Evolutionary conservation across 2,797 vertebrate genomes (phyloP).

Genomic region (Malacoraja senta): DNA sequence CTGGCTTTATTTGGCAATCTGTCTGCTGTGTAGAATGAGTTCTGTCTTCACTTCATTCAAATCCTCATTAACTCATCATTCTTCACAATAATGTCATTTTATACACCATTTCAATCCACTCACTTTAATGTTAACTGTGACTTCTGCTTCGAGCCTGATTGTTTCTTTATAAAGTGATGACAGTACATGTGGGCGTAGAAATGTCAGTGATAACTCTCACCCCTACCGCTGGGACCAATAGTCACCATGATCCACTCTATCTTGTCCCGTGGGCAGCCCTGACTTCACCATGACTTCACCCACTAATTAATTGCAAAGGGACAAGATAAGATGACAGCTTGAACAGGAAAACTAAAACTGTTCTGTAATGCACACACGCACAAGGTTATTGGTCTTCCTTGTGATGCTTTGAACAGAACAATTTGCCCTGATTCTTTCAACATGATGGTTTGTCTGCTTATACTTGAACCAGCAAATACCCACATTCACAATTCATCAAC

Average conservation of each 20-base stretch:
- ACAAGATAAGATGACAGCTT: neutral
- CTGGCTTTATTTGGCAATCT: neutral
- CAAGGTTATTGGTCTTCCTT: constrained; percentile 12
- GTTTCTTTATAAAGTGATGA: neutral
- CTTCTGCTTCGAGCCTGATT: neutral
- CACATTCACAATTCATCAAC: neutral
- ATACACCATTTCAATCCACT: neutral
- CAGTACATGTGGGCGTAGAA: neutral
- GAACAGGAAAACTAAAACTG: constrained; percentile 26
- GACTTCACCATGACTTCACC: neutral
- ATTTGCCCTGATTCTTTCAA: neutral
- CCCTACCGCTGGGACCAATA: neutral
- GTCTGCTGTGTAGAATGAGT: neutral
- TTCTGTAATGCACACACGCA: neutral
- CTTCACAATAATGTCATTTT: neutral
- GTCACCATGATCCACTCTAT: neutral
- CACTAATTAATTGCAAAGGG: constrained; percentile 34
- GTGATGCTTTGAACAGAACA: neutral
- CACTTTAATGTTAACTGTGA: neutral
- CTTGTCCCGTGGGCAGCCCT: neutral
- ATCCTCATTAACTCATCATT: neutral
- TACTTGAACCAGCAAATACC: neutral
- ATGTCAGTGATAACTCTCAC: neutral
- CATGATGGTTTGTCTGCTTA: neutral
- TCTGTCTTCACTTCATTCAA: neutral